phyloP scores from a whole-genome alignment of 2,113 vertebrate genomes.

The Spermophilus dauricus region DNA sequence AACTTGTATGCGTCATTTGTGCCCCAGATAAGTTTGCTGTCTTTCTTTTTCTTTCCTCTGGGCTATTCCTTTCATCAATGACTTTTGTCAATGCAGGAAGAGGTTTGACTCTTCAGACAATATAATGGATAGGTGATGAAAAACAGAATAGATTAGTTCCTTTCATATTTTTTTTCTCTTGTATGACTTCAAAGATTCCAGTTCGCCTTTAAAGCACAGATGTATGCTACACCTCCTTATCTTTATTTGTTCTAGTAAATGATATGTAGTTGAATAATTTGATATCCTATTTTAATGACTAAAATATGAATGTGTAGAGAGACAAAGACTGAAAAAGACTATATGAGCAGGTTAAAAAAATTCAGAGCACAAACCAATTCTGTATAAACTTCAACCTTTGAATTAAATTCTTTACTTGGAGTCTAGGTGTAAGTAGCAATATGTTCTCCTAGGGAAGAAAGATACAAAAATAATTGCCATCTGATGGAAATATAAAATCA shows the following conservation, averaged over 20 bases:
- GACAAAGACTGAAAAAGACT: not conserved
- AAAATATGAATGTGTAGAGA: not conserved
- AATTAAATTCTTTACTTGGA: not conserved
- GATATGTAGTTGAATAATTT: slow-evolving; percentile 11
- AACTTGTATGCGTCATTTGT: not conserved
- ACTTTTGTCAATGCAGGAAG: not conserved
- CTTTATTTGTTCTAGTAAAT: slow-evolving; percentile 4
- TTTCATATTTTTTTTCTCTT: not conserved
- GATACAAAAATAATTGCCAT: slow-evolving; percentile 31
- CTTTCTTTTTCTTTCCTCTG: not conserved
- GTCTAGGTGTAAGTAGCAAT: not conserved
- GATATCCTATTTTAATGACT: not conserved
- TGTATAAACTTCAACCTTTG: slow-evolving; percentile 46
- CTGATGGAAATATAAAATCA: slow-evolving; percentile 17
- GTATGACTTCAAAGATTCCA: not conserved
- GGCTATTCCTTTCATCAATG: not conserved
- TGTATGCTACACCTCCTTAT: not conserved
- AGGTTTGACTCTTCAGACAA: not conserved
- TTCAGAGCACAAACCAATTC: not conserved
- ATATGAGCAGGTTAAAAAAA: not conserved
- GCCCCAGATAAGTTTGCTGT: not conserved
- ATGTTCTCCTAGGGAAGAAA: not conserved
- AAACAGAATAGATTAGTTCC: not conserved
- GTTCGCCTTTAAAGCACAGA: not conserved
- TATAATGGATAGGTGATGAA: not conserved